A percentile compares a stretch with the other conserved stretches of the same genome.
phyloP scores from a whole-genome alignment of 2,113 vertebrate species.

The Strix aluco region DNA sequence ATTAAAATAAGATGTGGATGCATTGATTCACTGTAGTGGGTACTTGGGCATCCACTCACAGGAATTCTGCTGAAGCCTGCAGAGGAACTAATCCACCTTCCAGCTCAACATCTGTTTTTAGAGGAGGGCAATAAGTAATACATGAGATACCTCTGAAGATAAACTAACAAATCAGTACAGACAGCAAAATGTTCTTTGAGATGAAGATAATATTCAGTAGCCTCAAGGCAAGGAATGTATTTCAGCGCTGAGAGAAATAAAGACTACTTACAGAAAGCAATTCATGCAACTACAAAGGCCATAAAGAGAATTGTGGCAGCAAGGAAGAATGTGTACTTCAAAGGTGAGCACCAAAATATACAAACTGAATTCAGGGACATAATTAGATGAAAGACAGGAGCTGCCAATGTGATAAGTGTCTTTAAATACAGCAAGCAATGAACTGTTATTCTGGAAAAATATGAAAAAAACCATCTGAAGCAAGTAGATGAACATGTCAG shows the following conservation, averaged over 20 bases:
- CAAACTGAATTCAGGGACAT: neutral
- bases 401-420: too few relatives aligned
- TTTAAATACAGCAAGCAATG: neutral
- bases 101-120: neutral
- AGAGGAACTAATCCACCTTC: neutral
- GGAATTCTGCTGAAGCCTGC: neutral
- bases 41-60: neutral
- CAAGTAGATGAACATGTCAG: neutral
- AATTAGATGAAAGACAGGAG: neutral
- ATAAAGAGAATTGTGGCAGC: neutral
- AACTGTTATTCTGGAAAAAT: neutral
- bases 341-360: neutral
- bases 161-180: neutral
- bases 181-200: neutral
- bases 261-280: neutral
- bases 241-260: neutral
- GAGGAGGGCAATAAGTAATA: neutral
- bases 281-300: neutral
- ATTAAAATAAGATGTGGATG: neutral
- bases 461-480: neutral
- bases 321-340: neutral
- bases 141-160: neutral
- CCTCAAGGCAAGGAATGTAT: neutral
- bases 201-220: neutral
- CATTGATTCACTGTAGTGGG: neutral